These are phyloP conservation scores for Siniperca undulata DNA, from an alignment of 2,797 vertebrate species.

Conservation along the genomic window DNA sequence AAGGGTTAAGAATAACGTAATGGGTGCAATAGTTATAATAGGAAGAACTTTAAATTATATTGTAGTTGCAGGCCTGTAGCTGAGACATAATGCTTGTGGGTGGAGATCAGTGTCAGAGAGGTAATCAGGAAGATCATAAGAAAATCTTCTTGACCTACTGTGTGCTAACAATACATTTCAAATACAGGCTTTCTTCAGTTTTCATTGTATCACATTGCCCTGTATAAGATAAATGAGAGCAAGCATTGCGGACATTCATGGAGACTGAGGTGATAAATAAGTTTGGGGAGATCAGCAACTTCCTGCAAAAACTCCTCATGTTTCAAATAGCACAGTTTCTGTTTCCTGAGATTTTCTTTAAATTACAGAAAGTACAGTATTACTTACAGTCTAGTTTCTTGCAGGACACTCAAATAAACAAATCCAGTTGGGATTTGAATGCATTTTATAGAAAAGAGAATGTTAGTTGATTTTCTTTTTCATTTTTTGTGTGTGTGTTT, in stretches of 20 bases:
- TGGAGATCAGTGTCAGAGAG: neutral
- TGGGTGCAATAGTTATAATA: neutral
- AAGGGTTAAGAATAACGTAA: neutral
- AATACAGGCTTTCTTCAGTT: neutral
- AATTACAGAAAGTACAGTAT: neutral
- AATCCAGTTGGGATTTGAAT: neutral
- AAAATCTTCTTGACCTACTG: neutral
- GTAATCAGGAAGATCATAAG: neutral
- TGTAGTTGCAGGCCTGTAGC: neutral
- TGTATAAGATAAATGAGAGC: conserved; percentile 4
- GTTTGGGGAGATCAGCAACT: conserved; percentile 11
- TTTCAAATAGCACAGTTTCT: conserved; percentile 3
- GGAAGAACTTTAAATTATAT: neutral
- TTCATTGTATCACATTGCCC: neutral
- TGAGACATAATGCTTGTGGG: neutral
- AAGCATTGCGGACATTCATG: conserved; percentile 8
- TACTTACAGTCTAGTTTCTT: neutral
- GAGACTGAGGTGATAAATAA: conserved; percentile 11
- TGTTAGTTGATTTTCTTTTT: neutral
- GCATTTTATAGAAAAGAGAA: neutral
- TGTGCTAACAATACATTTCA: neutral
- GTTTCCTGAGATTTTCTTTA: neutral
- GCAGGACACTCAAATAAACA: neutral
- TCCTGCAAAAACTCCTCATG: conserved; percentile 2
- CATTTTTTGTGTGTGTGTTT: neutral